Base-by-base conservation (phyloP, 2,888 invertebrate species). In the Fissipunctia ypsillon region DNA sequence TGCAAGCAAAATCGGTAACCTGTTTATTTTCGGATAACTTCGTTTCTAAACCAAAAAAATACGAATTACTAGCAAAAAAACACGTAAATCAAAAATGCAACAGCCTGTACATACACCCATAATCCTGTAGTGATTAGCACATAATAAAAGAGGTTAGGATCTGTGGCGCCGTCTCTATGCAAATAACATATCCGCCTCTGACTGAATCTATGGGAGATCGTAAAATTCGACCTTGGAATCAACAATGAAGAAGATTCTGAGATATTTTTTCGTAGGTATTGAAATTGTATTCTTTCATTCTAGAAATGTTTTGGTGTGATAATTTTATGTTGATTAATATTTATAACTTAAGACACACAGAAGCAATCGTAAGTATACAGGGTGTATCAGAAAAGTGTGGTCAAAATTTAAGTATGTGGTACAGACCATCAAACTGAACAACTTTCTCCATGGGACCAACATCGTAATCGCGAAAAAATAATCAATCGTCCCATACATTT, bases 71-170 rank as follows among this genome's bases (percentile, higher is more conserved):
- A n/a, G n/a, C n/a, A n/a, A n/a, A 57, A 35, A 50, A 59, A 12
- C 1, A n/a, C 5, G 25, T 10, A 5, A 59, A 56, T 25, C 0
- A 54, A 52, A 14, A 31, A 73, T 3, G 22, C 25, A 73, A 73
- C 86, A 65, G 0, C 76, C 82, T 86, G 60, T 86, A 81, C 16
- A 43, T 0, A 52, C 16, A 70, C 54, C 68, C 61, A 67, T 67
- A 80, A 80, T 83, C 61, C 50, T 31, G 59, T 56, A 73, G 77
- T 86, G 88, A 87, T 87, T 87, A 87, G 81, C 87, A 87, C 86
- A 77, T 85, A 81, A 80, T 87, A 87, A 82, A 86, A 84, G 71
- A 72, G 65, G 66, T 79, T 70, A 69, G 82, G 71, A 76, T 73
- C 63, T 35, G 10, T 77, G 86, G 86, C 86, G 75, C 75, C 87